Evolutionary conservation across 2,888 invertebrate species (phyloP).

Genomic region (Seira sanloemensis): DNA sequence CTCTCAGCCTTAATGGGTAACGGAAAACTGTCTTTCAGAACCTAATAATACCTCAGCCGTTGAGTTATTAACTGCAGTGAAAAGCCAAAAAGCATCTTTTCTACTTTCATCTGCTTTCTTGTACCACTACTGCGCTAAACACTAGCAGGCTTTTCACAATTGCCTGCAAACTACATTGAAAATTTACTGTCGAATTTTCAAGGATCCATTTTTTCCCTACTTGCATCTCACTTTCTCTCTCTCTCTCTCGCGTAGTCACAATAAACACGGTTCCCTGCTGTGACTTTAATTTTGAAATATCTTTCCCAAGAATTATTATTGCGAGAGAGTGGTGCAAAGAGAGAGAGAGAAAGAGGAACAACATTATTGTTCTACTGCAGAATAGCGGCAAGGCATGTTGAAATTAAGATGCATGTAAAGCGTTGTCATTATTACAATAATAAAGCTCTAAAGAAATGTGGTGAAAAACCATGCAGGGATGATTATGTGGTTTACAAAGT

Average conservation of each 20-base stretch:
- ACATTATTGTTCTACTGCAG: too few relatives aligned
- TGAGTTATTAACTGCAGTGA: conserved; percentile 33
- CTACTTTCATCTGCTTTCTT: background rate
- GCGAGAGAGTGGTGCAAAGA: background rate
- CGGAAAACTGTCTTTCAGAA: too few relatives aligned
- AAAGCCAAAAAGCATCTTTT: too few relatives aligned
- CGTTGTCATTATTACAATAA: background rate
- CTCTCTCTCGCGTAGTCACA: background rate
- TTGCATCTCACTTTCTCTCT: too few relatives aligned
- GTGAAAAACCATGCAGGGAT: background rate
- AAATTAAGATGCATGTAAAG: conserved; percentile 23
- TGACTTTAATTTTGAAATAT: conserved; percentile 44
- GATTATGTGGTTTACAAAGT: conserved; percentile 17
- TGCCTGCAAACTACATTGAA: background rate
- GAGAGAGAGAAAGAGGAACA: background rate
- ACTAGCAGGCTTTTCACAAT: background rate
- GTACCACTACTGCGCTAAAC: background rate
- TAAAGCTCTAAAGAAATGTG: conserved; percentile 8
- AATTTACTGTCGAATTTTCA: too few relatives aligned
- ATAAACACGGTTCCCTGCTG: conserved; percentile 35
- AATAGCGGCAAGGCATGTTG: background rate
- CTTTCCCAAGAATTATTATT: conserved; percentile 24
- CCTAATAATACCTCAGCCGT: background rate
- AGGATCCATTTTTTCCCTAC: too few relatives aligned
- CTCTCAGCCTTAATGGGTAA: too few relatives aligned